Evolutionary conservation across 1,140 invertebrate species (phyloP).

Genomic region (Achatina immaculata): DNA sequence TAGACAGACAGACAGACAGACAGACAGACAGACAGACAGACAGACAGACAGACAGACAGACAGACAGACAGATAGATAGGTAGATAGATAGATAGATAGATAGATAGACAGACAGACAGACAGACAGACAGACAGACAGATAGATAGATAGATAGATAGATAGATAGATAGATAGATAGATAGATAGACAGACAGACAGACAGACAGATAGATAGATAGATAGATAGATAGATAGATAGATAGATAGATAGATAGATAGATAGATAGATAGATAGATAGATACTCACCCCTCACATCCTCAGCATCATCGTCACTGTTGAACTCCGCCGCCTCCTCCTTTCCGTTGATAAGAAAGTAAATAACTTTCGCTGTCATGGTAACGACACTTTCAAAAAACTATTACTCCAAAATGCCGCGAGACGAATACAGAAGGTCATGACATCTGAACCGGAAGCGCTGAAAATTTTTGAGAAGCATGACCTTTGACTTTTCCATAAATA

Average conservation of each 20-base stretch:
- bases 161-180: background rate
- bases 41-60: background rate
- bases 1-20: too few species aligned
- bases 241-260: background rate
- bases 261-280: background rate
- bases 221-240: background rate
- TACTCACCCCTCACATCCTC: conserved; percentile 61
- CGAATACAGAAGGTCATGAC: background rate
- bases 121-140: background rate
- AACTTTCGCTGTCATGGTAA: conserved; percentile 57
- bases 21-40: too few species aligned
- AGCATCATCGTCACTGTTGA: conserved; percentile 53
- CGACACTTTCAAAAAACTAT: background rate
- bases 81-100: background rate
- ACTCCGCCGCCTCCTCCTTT: conserved; percentile 58
- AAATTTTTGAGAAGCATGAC: background rate
- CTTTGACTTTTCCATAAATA: background rate
- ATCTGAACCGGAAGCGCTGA: background rate
- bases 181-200: background rate
- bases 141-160: background rate
- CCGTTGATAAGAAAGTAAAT: conserved; percentile 60
- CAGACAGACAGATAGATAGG: background rate
- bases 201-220: background rate
- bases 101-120: background rate
- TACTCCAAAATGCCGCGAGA: background rate